phyloP scores from a whole-genome alignment of 1,140 invertebrate species.

The Drosophila fuyamai region DNA sequence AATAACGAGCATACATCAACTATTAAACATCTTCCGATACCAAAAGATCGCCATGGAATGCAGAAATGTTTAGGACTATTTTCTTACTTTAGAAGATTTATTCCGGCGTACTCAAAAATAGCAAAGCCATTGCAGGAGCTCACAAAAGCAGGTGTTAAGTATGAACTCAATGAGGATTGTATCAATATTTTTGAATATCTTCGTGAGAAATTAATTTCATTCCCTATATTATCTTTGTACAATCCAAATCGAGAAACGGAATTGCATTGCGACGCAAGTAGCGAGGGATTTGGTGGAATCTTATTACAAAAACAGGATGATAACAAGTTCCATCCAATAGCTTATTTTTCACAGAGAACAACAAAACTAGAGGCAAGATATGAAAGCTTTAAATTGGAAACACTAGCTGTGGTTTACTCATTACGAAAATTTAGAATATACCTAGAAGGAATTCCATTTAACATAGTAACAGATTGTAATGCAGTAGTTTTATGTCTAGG shows the following conservation, averaged over 20 bases:
- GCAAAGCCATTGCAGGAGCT: slow-evolving; percentile 4
- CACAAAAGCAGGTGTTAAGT: background rate
- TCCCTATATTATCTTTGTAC: background rate
- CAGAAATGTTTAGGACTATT: slow-evolving; percentile 2
- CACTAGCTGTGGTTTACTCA: slow-evolving; percentile 1
- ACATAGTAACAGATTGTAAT: slow-evolving; percentile 3
- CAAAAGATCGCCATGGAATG: slow-evolving; percentile 2
- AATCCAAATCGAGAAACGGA: background rate
- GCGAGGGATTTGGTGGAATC: background rate
- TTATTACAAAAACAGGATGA: background rate
- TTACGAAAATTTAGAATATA: background rate
- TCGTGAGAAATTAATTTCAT: background rate
- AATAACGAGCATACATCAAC: too few species aligned
- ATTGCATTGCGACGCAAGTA: slow-evolving; percentile 1
- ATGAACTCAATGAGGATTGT: too few species aligned
- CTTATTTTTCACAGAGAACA: background rate
- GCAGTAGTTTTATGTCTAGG: slow-evolving; percentile 4
- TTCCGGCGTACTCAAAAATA: background rate
- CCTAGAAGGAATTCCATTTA: slow-evolving; percentile 2
- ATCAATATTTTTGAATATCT: background rate
- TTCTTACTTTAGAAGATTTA: slow-evolving; percentile 4
- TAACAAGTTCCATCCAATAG: background rate
- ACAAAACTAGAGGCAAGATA: background rate
- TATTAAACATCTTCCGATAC: too few species aligned
- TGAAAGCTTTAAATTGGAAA: slow-evolving; percentile 2